Base-by-base conservation (phyloP, 2,888 invertebrate species). In the Spodoptera exigua region DNA sequence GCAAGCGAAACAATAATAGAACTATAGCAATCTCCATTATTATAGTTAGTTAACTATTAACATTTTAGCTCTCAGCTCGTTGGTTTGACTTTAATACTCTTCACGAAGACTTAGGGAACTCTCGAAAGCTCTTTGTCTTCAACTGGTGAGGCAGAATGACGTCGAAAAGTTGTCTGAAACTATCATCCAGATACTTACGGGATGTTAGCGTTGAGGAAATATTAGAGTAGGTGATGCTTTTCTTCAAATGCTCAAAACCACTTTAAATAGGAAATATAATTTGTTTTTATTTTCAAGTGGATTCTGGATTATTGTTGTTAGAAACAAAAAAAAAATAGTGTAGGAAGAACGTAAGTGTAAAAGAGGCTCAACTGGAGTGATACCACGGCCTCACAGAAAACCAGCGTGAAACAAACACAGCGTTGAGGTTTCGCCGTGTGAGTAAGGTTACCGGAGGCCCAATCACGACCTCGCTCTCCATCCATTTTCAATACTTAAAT, bases 71-170 rank as follows among this genome's bases (percentile, higher is more conserved):
- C 57, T 27, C 76, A 65, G 77, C 76, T 79, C 78, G 61, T 82
- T 68, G 84, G 86, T 78, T 79, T 78, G 80, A 81, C 75, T 84
- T 83, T 84, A 85, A 86, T 84, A 76, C 84, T 82, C 78, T 76
- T 74, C 47, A 61, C 56, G 76, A 80, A 81, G 84, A 85, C 87
- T 89, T 87, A 87, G 80, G 67, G 74, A 87, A 86, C 80, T 86
- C 65, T 51, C 36, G 57, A 58, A 78, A 67, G 73, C 67, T 77
- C 87, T 84, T 87, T 88, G 86, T 87, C 78, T 79, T 68, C 56
- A 59, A 67, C 72, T 78, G 70, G 61, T 79, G 75, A 78, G 51
- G 75, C 70, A 70, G 79, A 81, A 78, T 79, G 79, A 79, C 75
- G 76, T 76, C 53, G 49, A 36, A 51, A 65, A 67, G 49, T 66